Conservation (phyloP, 1,140 invertebrate genomes). For the Drosophila dunni region DNA sequence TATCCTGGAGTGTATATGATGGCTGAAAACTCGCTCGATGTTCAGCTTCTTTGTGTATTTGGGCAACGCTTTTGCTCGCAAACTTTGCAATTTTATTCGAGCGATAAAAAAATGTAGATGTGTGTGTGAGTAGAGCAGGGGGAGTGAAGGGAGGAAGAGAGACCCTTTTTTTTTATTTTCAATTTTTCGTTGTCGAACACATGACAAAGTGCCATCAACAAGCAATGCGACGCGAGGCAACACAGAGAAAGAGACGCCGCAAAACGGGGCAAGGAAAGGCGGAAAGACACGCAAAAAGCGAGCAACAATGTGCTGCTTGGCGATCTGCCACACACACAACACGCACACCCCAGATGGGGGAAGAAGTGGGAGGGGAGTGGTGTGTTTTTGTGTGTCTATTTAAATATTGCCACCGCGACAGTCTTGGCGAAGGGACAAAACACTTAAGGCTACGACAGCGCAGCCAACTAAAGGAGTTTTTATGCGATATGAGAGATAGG, state of each 20-base stretch:
- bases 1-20: slow-evolving; percentile 6
- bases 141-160: slow-evolving; percentile 7
- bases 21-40: slow-evolving; percentile 5
- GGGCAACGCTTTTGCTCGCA: slow-evolving; percentile 38
- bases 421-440: slow-evolving; percentile 11
- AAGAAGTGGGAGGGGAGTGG: background rate
- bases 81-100: slow-evolving; percentile 73
- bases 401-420: slow-evolving; percentile 34
- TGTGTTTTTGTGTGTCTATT: slow-evolving; percentile 9
- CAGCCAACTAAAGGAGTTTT: background rate
- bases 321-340: slow-evolving; percentile 5
- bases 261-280: slow-evolving; percentile 19
- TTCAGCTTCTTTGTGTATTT: slow-evolving; percentile 21
- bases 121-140: background rate
- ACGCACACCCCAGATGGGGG: background rate
- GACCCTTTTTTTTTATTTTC: slow-evolving; percentile 77
- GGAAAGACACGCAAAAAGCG: slow-evolving; percentile 9
- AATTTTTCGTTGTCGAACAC: slow-evolving; percentile 77
- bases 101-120: slow-evolving; percentile 33
- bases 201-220: slow-evolving; percentile 81
- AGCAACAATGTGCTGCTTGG: slow-evolving; percentile 19
- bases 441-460: slow-evolving; percentile 12
- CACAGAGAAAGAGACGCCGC: background rate
- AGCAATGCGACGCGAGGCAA: slow-evolving; percentile 44
- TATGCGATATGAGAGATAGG: slow-evolving; percentile 16